Conservation (phyloP, 2,113 vertebrate genomes). For the Oryzias celebensis region DNA sequence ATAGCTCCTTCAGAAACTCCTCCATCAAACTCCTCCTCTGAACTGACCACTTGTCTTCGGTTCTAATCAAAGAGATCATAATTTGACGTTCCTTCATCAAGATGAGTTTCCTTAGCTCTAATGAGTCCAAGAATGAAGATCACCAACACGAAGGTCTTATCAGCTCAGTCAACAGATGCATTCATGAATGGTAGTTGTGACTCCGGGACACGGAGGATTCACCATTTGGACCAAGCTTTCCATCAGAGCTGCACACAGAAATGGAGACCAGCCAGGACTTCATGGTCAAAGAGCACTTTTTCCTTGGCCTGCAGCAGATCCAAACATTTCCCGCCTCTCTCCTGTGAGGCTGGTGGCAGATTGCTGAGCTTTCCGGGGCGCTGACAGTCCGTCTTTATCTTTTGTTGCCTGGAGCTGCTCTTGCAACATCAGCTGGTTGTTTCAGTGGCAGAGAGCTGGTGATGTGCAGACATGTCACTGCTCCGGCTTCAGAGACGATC, state of each 20-base stretch:
- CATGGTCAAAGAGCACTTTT: slow-evolving; percentile 43
- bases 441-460: background rate
- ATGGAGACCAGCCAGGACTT: slow-evolving; percentile 37
- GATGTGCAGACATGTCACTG: slow-evolving; percentile 5
- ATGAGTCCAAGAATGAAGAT: no score
- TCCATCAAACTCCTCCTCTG: background rate
- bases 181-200: no score
- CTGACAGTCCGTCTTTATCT: background rate
- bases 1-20: background rate
- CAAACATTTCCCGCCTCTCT: slow-evolving; percentile 24
- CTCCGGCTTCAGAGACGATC: background rate
- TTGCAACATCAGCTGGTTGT: slow-evolving; percentile 16
- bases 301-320: slow-evolving; percentile 25
- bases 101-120: slow-evolving; percentile 11
- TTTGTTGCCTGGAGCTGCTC: slow-evolving; percentile 14
- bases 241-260: slow-evolving; percentile 39
- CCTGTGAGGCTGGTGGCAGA: background rate
- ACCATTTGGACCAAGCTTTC: slow-evolving; percentile 31
- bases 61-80: background rate
- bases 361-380: slow-evolving; percentile 7
- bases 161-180: no score
- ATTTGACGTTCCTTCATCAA: background rate
- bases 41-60: slow-evolving; percentile 1
- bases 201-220: slow-evolving; percentile 14
- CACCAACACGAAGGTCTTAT: no score